A percentile compares a stretch with the other conserved stretches of the same genome.
Evolutionary conservation across 2,888 invertebrate species (phyloP).

Genomic region (Eremobia ochroleuca): DNA sequence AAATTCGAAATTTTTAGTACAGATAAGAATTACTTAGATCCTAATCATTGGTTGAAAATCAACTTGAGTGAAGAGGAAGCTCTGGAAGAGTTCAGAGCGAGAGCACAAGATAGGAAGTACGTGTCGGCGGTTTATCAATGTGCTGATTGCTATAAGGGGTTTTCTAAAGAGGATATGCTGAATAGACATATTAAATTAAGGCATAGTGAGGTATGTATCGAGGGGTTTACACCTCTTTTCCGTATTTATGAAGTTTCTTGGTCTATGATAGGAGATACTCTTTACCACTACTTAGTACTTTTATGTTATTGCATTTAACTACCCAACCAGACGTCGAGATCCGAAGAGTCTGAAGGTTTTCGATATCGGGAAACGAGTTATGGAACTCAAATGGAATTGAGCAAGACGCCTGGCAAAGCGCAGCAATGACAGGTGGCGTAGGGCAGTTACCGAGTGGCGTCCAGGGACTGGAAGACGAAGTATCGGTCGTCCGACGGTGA

Average conservation of each 20-base stretch:
- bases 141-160: slow-evolving; percentile 79
- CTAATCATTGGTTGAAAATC: slow-evolving; percentile 79
- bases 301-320: not conserved
- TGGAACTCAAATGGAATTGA: no score
- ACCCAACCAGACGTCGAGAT: not conserved
- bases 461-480: no score
- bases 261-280: no score
- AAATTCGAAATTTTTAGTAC: slow-evolving; percentile 20
- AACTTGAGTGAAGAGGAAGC: slow-evolving; percentile 82
- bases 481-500: no score
- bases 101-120: slow-evolving; percentile 77
- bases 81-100: slow-evolving; percentile 76
- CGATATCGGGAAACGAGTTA: no score
- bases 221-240: not conserved
- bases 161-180: slow-evolving; percentile 82
- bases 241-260: not conserved
- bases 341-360: no score
- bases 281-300: not conserved
- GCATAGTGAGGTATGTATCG: slow-evolving; percentile 75
- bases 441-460: no score
- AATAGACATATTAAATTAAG: slow-evolving; percentile 78
- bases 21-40: slow-evolving; percentile 63
- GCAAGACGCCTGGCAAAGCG: no score
- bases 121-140: slow-evolving; percentile 78
- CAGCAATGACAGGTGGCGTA: no score